Evolutionary conservation across 2,888 invertebrate genomes (phyloP).

Genomic region (Anagyrus pseudococci): DNA sequence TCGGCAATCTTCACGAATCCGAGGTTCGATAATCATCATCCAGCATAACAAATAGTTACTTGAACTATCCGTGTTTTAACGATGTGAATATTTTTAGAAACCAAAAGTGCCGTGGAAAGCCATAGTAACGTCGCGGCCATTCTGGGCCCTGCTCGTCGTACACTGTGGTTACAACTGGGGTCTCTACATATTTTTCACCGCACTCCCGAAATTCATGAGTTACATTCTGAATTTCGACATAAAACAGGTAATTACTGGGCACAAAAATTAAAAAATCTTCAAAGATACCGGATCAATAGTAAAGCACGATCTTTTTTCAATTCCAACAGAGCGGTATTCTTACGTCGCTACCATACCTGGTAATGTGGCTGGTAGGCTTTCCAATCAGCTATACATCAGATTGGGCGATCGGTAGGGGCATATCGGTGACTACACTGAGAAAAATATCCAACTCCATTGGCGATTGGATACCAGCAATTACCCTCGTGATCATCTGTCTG

Average conservation of each 20-base stretch:
- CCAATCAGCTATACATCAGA: conserved; percentile 65
- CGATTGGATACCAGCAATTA: conserved; percentile 61
- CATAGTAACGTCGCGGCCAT: conserved; percentile 71
- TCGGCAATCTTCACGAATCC: conserved; percentile 63
- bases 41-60: background rate
- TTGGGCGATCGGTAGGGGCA: conserved; percentile 52
- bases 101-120: conserved; percentile 70
- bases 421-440: conserved; percentile 42
- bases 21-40: conserved; percentile 6
- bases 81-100: conserved; percentile 52
- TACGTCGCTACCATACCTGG: conserved; percentile 66
- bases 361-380: conserved; percentile 66
- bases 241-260: conserved; percentile 63
- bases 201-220: conserved; percentile 75
- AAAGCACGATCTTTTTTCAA: background rate
- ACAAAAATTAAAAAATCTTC: conserved; percentile 51
- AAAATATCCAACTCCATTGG: conserved; percentile 65
- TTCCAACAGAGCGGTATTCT: conserved; percentile 60
- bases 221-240: conserved; percentile 69
- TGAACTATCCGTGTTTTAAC: too few relatives aligned
- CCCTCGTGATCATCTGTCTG: background rate
- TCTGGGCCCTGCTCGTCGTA: conserved; percentile 69
- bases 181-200: conserved; percentile 74
- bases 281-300: background rate
- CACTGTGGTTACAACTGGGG: conserved; percentile 78